Evolutionary conservation across 2,113 vertebrate species (phyloP), one percentile per base, ranked within the genome.

Genomic region (Antechinus stuartii): DNA sequence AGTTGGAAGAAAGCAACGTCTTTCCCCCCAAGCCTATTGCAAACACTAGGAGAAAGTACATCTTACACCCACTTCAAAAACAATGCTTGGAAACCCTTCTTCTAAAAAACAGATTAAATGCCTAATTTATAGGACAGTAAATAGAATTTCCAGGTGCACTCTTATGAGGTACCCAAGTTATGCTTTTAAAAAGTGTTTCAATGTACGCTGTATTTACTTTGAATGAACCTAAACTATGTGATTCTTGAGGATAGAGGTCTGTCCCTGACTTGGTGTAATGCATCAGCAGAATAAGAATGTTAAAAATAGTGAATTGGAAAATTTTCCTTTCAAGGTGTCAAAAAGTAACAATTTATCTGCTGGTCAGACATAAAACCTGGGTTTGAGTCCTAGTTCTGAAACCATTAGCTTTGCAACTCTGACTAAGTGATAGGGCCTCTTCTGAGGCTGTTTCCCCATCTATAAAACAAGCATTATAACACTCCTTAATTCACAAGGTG

Each of bases 21-120:
- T 26, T 50, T 95, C 89, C 54, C 52, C 49, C n/a, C 47, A 46
- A 9, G 54, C 9, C 46, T 55, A 89, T 53, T 92, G 52, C 46
- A 94, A 93, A 54, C 52, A 68, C 53, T 10, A 94, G 54, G 54
- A 92, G 49, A 93, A 90, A 94, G 26, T 27, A 26, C 0, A 30
- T 53, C 8, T 14, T 91, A 12, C 91, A 53, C 76, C 89, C 90
- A 92, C 49, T 25, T 92, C 1, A 84, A 93, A 90, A 91, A 52
- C 25, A 91, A 52, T 22, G 42, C 94, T 95, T 55, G 68, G 14
- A 57, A 30, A 92, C 91, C 54, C 49, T 26, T 30, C 53, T 54
- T 93, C 91, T 52, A 25, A 76, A 93, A 92, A 68, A 11, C 90
- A 61, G 49, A 57, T 92, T 49, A 90, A 68, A 52, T 92, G 92